These are phyloP conservation scores for Drosophila infuscata DNA, from an alignment of 2,888 invertebrate genomes.

Conservation along the genomic window DNA sequence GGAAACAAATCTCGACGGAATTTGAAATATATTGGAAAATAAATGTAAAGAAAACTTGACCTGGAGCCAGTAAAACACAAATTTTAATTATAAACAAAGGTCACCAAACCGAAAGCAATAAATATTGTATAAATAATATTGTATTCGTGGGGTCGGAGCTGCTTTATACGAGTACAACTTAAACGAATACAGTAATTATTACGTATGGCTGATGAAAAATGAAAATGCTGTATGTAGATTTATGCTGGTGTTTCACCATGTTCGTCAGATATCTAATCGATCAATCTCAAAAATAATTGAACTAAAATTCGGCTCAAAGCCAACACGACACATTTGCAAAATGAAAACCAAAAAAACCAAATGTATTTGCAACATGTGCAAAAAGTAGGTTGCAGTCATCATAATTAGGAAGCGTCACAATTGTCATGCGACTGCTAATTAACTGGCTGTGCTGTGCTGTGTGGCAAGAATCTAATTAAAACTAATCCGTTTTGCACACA, in stretches of 20 bases:
- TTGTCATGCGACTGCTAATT: slow-evolving; percentile 53
- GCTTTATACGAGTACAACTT: too few relatives aligned
- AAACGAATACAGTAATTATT: too few relatives aligned
- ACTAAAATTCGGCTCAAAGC: background rate
- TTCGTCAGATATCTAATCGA: background rate
- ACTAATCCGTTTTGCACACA: slow-evolving; percentile 59
- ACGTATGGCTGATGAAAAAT: background rate
- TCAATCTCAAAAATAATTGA: background rate
- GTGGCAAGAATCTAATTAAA: slow-evolving; percentile 55
- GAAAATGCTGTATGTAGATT: background rate
- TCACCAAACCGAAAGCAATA: background rate
- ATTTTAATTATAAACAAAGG: background rate
- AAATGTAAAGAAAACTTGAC: background rate
- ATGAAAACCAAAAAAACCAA: background rate
- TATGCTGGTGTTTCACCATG: background rate
- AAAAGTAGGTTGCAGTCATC: slow-evolving; percentile 9
- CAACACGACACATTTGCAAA: background rate
- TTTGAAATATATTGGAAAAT: background rate
- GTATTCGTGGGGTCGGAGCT: too few relatives aligned
- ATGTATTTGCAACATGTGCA: background rate
- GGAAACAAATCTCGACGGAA: background rate
- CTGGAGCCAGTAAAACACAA: background rate
- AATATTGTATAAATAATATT: background rate
- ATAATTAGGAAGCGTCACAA: slow-evolving; percentile 16
- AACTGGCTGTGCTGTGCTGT: slow-evolving; percentile 38